Conservation (phyloP, 1,140 invertebrate genomes). For the Trichonephila inaurata region DNA sequence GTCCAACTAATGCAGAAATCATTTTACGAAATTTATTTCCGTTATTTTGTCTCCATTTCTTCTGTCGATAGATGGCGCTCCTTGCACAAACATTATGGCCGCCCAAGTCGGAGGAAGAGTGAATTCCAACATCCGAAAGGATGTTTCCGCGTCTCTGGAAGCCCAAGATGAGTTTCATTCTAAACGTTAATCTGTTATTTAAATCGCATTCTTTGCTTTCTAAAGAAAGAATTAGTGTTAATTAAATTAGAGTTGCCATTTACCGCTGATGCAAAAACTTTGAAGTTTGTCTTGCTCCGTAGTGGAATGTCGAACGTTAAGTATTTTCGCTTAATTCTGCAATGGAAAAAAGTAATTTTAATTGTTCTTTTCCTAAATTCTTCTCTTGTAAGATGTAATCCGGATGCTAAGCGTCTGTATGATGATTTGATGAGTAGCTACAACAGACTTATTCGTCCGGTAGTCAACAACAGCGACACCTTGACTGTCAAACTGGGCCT, state of each 20-base stretch:
- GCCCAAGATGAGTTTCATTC: slow-evolving; percentile 1
- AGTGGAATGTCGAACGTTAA: not conserved
- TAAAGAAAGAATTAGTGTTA: not conserved
- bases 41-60: not conserved
- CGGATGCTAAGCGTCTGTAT: slow-evolving; percentile 95
- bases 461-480: slow-evolving; percentile 96
- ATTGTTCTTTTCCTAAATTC: not conserved
- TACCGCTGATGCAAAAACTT: not conserved
- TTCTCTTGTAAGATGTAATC: slow-evolving; percentile 84
- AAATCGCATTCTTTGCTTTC: not conserved
- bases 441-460: slow-evolving; percentile 97
- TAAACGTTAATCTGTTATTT: not conserved
- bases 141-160: slow-evolving; percentile 8
- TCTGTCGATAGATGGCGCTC: slow-evolving; percentile 77
- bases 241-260: not conserved
- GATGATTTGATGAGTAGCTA: slow-evolving; percentile 97
- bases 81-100: not conserved
- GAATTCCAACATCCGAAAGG: slow-evolving; percentile 38
- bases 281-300: not conserved
- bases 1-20: slow-evolving; percentile 54
- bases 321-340: not conserved
- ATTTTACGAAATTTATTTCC: slow-evolving; percentile 65
- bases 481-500: slow-evolving; percentile 98
- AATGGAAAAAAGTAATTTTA: not conserved
- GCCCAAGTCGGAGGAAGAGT: not conserved